Evolutionary conservation across 2,888 invertebrate species (phyloP).

Genomic region (Macaria liturata): DNA sequence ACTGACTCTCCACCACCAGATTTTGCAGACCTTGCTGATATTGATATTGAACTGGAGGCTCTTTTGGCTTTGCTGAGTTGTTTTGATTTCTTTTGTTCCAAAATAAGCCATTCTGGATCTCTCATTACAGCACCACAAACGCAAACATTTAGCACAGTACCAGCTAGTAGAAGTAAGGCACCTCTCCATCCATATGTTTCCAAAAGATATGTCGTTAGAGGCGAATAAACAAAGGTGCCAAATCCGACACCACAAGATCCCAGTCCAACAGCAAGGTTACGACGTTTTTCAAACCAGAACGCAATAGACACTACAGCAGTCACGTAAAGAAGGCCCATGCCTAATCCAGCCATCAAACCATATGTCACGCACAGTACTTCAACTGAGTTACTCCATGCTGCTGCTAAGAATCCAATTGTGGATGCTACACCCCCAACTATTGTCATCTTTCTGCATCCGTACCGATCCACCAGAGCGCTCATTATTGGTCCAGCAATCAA

Average conservation of each 20-base stretch:
- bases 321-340: constrained; percentile 92
- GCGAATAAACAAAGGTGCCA: constrained; percentile 94
- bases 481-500: constrained; percentile 92
- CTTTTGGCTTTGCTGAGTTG: constrained; percentile 78
- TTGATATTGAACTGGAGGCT: constrained; percentile 79
- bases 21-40: constrained; percentile 74
- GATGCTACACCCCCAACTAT: constrained; percentile 88
- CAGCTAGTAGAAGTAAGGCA: constrained; percentile 89
- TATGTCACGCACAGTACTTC: constrained; percentile 92
- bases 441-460: constrained; percentile 91
- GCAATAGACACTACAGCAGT: constrained; percentile 96
- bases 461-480: constrained; percentile 92
- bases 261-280: constrained; percentile 93
- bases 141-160: constrained; percentile 93
- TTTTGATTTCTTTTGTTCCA: constrained; percentile 85
- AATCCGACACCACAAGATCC: constrained; percentile 95
- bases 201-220: constrained; percentile 90
- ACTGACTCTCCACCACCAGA: constrained; percentile 81
- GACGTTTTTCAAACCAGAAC: constrained; percentile 95
- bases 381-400: constrained; percentile 87
- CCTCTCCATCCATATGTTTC: constrained; percentile 92
- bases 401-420: constrained; percentile 89
- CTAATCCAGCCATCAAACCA: constrained; percentile 92
- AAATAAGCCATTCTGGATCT: constrained; percentile 92
- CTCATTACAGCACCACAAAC: constrained; percentile 94